phyloP scores from a whole-genome alignment of 2,113 vertebrate genomes.

The Erythrocercus mccallii region DNA sequence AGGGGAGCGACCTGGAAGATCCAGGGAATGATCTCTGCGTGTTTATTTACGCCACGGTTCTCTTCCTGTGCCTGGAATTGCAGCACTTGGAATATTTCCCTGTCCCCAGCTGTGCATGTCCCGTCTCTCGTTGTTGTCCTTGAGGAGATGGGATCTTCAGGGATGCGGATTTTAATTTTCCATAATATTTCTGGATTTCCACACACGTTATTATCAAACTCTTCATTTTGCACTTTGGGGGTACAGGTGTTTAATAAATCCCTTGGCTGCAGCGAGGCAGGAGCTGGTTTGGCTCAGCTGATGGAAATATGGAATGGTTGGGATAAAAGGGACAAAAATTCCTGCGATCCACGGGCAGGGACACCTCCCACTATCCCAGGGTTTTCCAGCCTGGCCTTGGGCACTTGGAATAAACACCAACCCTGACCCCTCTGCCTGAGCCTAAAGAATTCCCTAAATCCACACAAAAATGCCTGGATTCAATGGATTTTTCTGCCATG shows the following conservation, averaged over 20 bases:
- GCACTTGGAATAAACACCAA: neutral
- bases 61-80: neutral
- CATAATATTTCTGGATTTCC: neutral
- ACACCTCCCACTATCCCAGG: neutral
- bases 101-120: rapidly evolving
- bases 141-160: neutral
- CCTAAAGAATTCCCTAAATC: neutral
- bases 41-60: neutral
- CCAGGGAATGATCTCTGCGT: neutral
- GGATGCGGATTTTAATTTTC: neutral
- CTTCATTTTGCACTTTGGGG: rapidly evolving
- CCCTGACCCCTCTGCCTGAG: neutral
- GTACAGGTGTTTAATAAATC: neutral
- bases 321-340: neutral
- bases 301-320: neutral
- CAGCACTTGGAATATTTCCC: neutral
- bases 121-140: rapidly evolving
- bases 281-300: neutral
- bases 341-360: neutral
- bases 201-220: rapidly evolving
- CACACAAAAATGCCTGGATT: rapidly evolving
- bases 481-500: rapidly evolving
- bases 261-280: neutral
- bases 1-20: rapidly evolving
- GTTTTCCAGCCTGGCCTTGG: neutral